Base-by-base conservation (phyloP, 2,797 vertebrate genomes). In the Meriones psammophilus region DNA sequence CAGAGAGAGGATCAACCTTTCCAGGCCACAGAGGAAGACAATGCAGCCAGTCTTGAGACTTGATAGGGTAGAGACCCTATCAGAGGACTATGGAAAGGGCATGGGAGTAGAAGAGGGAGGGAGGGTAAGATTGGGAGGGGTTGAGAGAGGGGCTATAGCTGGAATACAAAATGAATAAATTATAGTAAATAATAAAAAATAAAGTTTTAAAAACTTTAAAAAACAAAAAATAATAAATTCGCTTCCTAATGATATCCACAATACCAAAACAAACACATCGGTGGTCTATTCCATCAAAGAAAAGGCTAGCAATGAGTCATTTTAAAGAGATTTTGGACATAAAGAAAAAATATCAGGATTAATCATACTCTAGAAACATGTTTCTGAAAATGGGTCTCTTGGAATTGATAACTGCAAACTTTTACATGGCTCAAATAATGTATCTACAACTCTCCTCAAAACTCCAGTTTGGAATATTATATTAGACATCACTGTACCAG, bases 301-400 rank as follows among this genome's bases (percentile, higher is more conserved):
- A 93, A 62, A 92, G 76, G 33, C 39, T 78, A 79, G 84, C n/a
- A 90, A 92, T 42, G 71, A 74, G 73, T 76, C 58, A 88, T 79
- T 58, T 54, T n/a, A 92, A 96, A 76, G 10, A 17, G 13, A 81
- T 62, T 50, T 88, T 81, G 73, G 13, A 18, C 60, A 30, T 22
- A n/a, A 95, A 91, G 62, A 79, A 86, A 93, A 93, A 69, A 79
- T 54, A 54, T 97, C 62, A 69, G 5, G 15, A 95, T 96, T 50
- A 54, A n/a, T 74, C 28, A 91, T 6, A 46, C 22, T 92, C 8
- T 64, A 74, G 50, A 91, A 56, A 18, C 8, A 85, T 71, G 30
- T 92, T 95, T 71, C 24, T 69, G 33, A 80, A 96, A 73, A n/a
- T 69, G 7, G 20, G 14, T 69, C 20, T 54, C 46, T 14, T 94